A percentile compares a stretch with the other conserved stretches of the same genome.
Evolutionary conservation across 2,888 invertebrate species (phyloP).

Genomic region (Xanthia togata): DNA sequence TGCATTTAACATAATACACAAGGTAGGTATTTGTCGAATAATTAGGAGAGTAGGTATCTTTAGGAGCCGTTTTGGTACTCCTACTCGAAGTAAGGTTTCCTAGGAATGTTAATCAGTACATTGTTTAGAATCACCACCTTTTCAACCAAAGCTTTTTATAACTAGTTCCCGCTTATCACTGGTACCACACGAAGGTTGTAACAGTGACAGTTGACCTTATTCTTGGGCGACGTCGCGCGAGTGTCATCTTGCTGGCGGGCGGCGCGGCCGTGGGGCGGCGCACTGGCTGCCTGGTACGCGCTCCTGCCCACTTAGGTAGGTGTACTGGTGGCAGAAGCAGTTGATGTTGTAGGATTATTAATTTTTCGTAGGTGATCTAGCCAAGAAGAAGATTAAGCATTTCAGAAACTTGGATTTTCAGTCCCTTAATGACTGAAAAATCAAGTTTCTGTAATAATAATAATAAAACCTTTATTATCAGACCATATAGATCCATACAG

Average conservation of each 20-base stretch:
- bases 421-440: background rate
- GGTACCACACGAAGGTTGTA: slow-evolving; percentile 25
- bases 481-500: too few species aligned
- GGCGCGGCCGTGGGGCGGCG: slow-evolving; percentile 84
- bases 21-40: too few species aligned
- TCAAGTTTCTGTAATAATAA: too few species aligned
- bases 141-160: background rate
- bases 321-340: slow-evolving; percentile 77
- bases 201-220: slow-evolving; percentile 87
- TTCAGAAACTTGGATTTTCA: background rate
- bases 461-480: too few species aligned
- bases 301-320: slow-evolving; percentile 75
- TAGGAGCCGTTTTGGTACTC: too few species aligned
- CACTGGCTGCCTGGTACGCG: slow-evolving; percentile 83
- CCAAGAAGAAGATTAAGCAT: too few species aligned
- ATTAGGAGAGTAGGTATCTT: too few species aligned
- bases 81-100: background rate
- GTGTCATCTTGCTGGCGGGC: slow-evolving; percentile 84
- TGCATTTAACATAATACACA: too few species aligned
- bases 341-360: background rate
- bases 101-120: too few species aligned
- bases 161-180: slow-evolving; percentile 49
- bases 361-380: background rate
- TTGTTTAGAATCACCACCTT: background rate
- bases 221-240: slow-evolving; percentile 87